Conservation (phyloP, 2,113 vertebrate species). For the Apodemus sylvaticus region DNA sequence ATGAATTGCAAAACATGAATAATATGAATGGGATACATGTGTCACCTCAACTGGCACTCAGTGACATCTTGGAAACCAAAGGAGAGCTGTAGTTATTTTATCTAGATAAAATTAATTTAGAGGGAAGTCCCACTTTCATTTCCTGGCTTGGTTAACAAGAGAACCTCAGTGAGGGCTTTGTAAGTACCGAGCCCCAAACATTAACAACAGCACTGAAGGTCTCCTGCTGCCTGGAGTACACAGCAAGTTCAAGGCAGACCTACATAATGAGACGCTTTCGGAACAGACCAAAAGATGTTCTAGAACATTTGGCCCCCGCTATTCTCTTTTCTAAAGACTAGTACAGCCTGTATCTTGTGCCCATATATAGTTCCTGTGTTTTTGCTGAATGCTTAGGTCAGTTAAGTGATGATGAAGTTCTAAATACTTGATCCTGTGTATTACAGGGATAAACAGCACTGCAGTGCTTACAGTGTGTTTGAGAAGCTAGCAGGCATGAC, state of each 20-base stretch:
- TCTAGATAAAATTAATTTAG: slow-evolving; percentile 21
- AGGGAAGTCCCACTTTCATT: background rate
- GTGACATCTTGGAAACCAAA: background rate
- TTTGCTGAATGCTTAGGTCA: background rate
- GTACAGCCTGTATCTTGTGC: background rate
- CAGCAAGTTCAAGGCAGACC: background rate
- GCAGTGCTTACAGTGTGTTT: background rate
- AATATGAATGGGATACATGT: background rate
- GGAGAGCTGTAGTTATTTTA: background rate
- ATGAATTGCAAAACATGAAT: background rate
- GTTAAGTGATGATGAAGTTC: background rate
- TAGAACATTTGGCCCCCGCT: background rate
- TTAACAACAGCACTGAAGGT: background rate
- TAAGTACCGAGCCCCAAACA: background rate
- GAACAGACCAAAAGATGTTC: background rate
- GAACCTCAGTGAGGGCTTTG: background rate
- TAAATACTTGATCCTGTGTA: background rate
- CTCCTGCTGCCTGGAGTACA: background rate
- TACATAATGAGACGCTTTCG: background rate
- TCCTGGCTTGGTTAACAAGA: background rate
- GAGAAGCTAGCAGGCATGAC: background rate
- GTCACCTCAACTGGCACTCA: background rate
- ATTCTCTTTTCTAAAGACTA: background rate
- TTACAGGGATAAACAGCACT: background rate
- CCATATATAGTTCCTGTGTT: background rate